These are phyloP conservation scores for Cheilosia urbana DNA, from an alignment of 2,888 invertebrate genomes.

Conservation along the genomic window DNA sequence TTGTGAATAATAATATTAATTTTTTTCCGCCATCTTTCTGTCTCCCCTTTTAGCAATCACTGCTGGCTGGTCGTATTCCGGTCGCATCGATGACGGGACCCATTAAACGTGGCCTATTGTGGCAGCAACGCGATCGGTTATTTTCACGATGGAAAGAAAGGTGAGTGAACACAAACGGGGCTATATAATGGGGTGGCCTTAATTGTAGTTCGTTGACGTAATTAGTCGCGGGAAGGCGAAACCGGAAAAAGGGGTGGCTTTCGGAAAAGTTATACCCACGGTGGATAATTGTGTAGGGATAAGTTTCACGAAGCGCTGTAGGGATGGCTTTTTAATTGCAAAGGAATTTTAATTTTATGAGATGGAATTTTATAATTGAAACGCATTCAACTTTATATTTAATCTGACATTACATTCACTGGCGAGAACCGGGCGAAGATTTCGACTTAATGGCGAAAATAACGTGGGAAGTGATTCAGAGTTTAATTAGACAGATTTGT, in stretches of 20 bases:
- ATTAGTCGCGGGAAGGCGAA: constrained; percentile 56
- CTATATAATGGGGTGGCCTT: constrained; percentile 22
- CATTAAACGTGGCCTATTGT: constrained; percentile 87
- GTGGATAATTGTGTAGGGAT: constrained; percentile 32
- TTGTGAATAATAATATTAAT: constrained; percentile 44
- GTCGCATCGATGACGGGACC: constrained; percentile 85
- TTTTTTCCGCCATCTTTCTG: background rate
- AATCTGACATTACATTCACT: constrained; percentile 29
- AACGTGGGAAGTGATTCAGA: constrained; percentile 15
- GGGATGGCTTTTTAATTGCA: constrained; percentile 58
- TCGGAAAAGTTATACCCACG: background rate
- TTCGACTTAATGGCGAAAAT: constrained; percentile 5
- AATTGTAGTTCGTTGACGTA: constrained; percentile 67
- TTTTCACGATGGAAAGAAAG: constrained; percentile 88
- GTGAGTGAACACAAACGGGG: constrained; percentile 76
- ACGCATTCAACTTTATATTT: constrained; percentile 55
- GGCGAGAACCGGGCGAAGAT: background rate
- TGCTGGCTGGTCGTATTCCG: constrained; percentile 83
- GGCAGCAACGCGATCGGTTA: constrained; percentile 87
- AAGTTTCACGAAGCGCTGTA: constrained; percentile 30
- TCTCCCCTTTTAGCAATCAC: constrained; percentile 80
- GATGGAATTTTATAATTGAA: constrained; percentile 73
- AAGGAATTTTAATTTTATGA: constrained; percentile 67
- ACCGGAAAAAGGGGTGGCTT: background rate
- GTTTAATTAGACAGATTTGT: constrained; percentile 11